Base-by-base conservation (phyloP, 1,140 invertebrate genomes). In the Portunus trituberculatus region DNA sequence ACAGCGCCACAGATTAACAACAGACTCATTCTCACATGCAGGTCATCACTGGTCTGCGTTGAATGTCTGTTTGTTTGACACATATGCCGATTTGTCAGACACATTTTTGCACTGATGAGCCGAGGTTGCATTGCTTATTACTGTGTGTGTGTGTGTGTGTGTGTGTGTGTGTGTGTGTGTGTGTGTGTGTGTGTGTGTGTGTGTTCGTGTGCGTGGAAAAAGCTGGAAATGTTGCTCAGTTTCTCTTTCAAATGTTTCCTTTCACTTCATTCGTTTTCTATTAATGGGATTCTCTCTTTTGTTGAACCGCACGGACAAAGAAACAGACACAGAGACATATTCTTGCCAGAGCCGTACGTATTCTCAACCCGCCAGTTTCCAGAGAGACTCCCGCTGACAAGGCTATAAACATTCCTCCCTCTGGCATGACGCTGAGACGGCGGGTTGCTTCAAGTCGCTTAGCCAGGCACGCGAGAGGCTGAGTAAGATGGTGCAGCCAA, bases 81-180 rank as follows among this genome's bases (percentile, higher is more conserved):
- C 52, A 16, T 20, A 20, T 20, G 3, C 20, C 52, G 52, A 59
- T 20, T 59, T 20, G 20, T 59, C 52, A 20, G 20, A 59, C 52
- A 59, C 52, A 20, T 28, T 82, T 82, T 84, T 84, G 1, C 83
- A 84, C 16, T 28, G 20, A 45, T 29, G 31, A 12, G 82, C 32
- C 29, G 16, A 31, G 16, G 31, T 12, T 7, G 8, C 31, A 31
- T 10, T 39, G 31, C 32, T 28, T 28, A 32, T 20, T 28, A 14
- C 0, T 86, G 83, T 86, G 83, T 86, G 83, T 86, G 83, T 86
- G 83, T 86, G 86, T 88, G 31, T 88, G 28, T 88, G 29, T 39
- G 31, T 6, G 88, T 6, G 88, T 90, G 88, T 48, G 0, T 90
- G 28, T 12, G 10, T 14, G 6, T 39, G 32, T 31, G 10, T 59